A percentile compares a stretch with the other conserved stretches of the same genome.
These are phyloP conservation scores for Volucella inanis DNA, from an alignment of 2,888 invertebrate species.

Conservation along the genomic window DNA sequence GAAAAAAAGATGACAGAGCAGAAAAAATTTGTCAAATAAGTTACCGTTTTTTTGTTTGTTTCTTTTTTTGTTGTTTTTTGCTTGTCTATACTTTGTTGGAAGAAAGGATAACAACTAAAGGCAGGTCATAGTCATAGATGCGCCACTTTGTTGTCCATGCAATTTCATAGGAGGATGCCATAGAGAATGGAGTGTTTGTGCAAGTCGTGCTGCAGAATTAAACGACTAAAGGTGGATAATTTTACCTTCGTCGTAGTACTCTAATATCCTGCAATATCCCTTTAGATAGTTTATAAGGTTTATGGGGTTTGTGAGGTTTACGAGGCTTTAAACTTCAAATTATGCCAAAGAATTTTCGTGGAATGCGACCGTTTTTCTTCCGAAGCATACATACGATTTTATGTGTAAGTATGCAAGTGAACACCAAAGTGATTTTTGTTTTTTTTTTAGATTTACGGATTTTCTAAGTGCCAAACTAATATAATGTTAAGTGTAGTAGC, in stretches of 20 bases:
- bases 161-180: not conserved
- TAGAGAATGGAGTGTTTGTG: conserved; percentile 43
- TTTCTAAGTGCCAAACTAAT: too few relatives aligned
- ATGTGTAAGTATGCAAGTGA: too few relatives aligned
- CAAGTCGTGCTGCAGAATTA: conserved; percentile 63
- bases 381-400: too few relatives aligned
- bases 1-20: conserved; percentile 25
- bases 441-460: too few relatives aligned
- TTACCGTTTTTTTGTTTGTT: conserved; percentile 25
- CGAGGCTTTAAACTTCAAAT: conserved; percentile 46
- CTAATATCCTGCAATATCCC: conserved; percentile 1
- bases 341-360: conserved; percentile 12
- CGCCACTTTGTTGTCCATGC: conserved; percentile 46
- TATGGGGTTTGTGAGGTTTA: conserved; percentile 44
- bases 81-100: conserved; percentile 13
- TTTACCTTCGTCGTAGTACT: conserved; percentile 10
- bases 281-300: conserved; percentile 42
- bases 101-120: conserved; percentile 53
- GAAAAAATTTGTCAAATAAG: conserved; percentile 68
- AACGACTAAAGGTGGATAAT: conserved; percentile 56
- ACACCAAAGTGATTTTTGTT: too few relatives aligned
- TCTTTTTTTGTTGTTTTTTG: conserved; percentile 27
- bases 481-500: too few relatives aligned
- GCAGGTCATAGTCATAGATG: conserved; percentile 23
- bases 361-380: not conserved